Evolutionary conservation across 2,797 vertebrate species (phyloP), one percentile per base, ranked within the genome.

Genomic region (Pangasius sanitwongsei): DNA sequence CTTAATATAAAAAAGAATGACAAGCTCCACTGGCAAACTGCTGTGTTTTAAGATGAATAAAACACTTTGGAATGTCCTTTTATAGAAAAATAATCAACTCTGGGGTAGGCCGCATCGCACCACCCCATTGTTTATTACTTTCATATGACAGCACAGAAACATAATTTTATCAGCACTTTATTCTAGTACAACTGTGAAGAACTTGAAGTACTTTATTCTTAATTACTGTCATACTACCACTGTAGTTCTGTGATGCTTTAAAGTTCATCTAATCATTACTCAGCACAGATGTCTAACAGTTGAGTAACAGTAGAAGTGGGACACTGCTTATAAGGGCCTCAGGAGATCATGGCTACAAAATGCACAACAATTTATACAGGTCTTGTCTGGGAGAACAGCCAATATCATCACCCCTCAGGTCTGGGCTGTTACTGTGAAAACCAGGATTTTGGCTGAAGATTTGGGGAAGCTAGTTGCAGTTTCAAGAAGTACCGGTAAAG

Each of bases 381-480:
- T 23, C 28, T 12, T 37, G 41, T 25, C 69, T 74, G 59, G 87
- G 87, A 84, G 41, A 53, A 37, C 57, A 28, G 69, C 87, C 87
- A 84, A 61, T 37, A 65, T 75, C 44, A 88, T 63, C 34, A 48
- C 41, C 41, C 81, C 57, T 88, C 57, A 75, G 44, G 81, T 74
- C 41, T 84, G 87, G 31, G 82, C 72, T 88, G 82, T 72, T 77
- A 55, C 82, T 84, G 31, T 53, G 41, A 75, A 84, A 84, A 34
- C 6, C 41, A 88, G 20, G 78, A 57, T 57, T 70, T 69, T 70
- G 67, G 65, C 55, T 83, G 16, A 37, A 8, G 50, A 31, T 83
- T 88, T 83, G n/a, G 28, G 55, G 6, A 83, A 88, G 37, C 67
- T 34, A 83, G 53, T 84, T 69, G 37, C 69, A 83, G 28, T 31